These are phyloP conservation scores for Chaetodon trifascialis DNA, from an alignment of 2,113 vertebrate species.

Conservation along the genomic window DNA sequence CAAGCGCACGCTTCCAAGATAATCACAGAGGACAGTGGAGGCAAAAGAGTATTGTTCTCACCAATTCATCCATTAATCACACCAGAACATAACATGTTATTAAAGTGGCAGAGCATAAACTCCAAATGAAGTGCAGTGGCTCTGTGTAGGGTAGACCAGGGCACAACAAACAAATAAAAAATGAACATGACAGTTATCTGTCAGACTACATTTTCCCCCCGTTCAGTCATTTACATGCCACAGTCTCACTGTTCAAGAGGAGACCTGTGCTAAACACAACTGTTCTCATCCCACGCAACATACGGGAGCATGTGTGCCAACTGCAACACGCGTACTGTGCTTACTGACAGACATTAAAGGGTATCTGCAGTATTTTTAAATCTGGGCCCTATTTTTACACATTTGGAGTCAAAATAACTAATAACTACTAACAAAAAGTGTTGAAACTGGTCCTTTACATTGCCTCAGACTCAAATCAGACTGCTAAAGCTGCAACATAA, in stretches of 20 bases:
- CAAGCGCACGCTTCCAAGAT: neutral
- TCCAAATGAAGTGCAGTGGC: too few species aligned
- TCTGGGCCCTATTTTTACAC: too few species aligned
- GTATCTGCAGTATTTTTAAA: neutral
- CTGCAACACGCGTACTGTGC: neutral
- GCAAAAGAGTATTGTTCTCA: neutral
- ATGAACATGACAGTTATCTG: neutral
- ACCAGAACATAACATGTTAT: too few species aligned
- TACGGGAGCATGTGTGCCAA: neutral
- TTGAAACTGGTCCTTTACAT: too few species aligned
- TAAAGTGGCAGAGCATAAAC: neutral
- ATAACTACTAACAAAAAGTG: too few species aligned
- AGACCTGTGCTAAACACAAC: neutral
- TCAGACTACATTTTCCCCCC: neutral
- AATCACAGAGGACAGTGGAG: neutral
- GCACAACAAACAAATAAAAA: neutral
- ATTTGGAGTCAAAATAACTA: too few species aligned
- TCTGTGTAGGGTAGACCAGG: neutral
- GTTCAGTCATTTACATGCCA: neutral
- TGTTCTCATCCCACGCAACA: neutral
- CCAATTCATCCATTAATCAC: neutral
- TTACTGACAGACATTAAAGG: neutral
- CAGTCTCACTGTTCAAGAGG: neutral
- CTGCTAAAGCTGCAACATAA: too few species aligned
- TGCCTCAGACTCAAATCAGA: too few species aligned